Base-by-base conservation (phyloP, 2,797 vertebrate genomes). In the Rhynchonycteris naso region DNA sequence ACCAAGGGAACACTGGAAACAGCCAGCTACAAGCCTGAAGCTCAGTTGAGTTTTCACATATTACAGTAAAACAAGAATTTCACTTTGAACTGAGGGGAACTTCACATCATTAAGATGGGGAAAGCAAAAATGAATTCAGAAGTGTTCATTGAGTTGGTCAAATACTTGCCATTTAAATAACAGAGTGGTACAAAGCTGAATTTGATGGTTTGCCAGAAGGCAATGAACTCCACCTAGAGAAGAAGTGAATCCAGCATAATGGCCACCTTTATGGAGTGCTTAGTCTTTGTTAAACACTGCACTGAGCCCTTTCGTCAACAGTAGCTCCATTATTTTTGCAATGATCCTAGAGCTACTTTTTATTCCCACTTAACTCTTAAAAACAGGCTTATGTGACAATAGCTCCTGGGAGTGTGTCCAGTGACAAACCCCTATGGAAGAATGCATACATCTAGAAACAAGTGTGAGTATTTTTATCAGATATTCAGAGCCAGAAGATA, bases 111-210 rank as follows among this genome's bases (percentile, higher is more conserved):
- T 75, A 81, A 84, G 24, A 43, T 61, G 33, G 16, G 22, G 35
- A 78, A 69, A 76, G 43, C 30, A 71, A 95, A 95, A 94, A 76
- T 28, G 21, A 91, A 82, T 86, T 68, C 22, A 54, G 30, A 56
- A 33, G 22, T 74, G 22, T 79, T 72, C 82, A 78, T 8, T 63
- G 69, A 91, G 52, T 71, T 78, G 63, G 56, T 79, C 69, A 85
- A 94, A 88, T 68, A 81, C 58, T 72, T 85, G 43, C 59, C 33
- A 63, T 61, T 76, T 91, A 95, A 95, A 74, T 88, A 65, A 68
- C 26, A 81, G 71, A 85, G 24, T 82, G 38, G 66, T 68, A 65
- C 2, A 58, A 88, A 79, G 59, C 13, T 52, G 54, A 85, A 79
- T 54, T 22, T 66, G 68, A 33, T 75, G 47, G 85, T 43, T 7